Base-by-base conservation (phyloP, 2,888 invertebrate species). In the Cantharis rustica region DNA sequence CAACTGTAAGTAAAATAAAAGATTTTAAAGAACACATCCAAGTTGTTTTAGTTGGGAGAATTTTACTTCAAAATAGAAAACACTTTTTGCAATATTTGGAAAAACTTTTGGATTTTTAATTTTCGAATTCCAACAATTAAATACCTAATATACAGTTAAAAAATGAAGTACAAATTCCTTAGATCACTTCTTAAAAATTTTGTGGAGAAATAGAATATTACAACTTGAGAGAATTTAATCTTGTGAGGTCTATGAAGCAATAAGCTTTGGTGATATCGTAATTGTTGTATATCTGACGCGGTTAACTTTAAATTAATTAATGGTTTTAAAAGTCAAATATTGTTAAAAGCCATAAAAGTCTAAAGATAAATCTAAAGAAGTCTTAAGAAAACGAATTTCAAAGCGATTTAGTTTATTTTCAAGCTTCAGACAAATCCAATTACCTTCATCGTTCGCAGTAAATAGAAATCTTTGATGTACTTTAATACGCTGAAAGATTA, bases 401-500 rank as follows among this genome's bases (percentile, higher is more conserved):
- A 75, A 80, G 79, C 81, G 80, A 82, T 83, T 83, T 81, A 81
- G 83, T 83, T 83, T 82, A 83, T 82, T 83, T 81, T 83, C 81
- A 75, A 80, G 80, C 81, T 81, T 77, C 78, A 80, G 80, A 81
- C 75, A 84, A 85, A 86, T 86, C 86, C 86, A 87, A 87, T 87
- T 86, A 86, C 84, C 82, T 83, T 84, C 83, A 83, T 85, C 84
- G 84, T 81, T 82, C 81, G 17, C 81, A 81, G 83, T 83, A 84
- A 84, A 84, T 83, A 84, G 84, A 85, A 83, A 84, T 84, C 85
- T 87, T 86, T 85, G 86, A 86, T 86, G 86, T 85, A 85, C 84
- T 81, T 84, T 84, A 84, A 84, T 85, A 82, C 84, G 80, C 83
- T 84, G 84, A 86, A 85, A 86, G 86, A 87, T 87, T 87, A 87